These are phyloP conservation scores for Eupithecia pulchellata DNA, from an alignment of 2,888 invertebrate genomes.

Conservation along the genomic window DNA sequence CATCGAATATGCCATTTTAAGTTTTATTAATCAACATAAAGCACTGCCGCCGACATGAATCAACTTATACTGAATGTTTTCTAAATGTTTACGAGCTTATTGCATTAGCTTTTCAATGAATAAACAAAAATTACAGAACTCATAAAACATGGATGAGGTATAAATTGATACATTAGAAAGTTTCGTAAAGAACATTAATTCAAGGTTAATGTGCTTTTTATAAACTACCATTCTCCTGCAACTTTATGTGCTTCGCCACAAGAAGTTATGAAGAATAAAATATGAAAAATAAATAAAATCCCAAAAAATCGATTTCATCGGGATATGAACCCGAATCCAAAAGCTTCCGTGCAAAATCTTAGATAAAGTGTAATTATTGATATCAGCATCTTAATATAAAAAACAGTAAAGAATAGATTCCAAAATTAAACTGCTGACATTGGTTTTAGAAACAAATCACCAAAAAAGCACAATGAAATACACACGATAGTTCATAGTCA, in stretches of 20 bases:
- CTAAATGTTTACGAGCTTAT: background rate
- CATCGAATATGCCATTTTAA: background rate
- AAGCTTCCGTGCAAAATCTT: too few species aligned
- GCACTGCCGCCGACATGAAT: background rate
- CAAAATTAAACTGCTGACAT: background rate
- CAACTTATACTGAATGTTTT: background rate
- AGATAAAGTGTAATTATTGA: too few species aligned
- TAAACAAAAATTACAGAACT: constrained; percentile 5
- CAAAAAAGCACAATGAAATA: background rate
- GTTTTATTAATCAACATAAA: background rate
- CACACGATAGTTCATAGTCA: background rate
- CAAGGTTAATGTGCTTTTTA: background rate
- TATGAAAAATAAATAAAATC: too few species aligned
- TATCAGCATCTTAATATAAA: too few species aligned
- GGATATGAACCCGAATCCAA: too few species aligned
- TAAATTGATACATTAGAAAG: constrained; percentile 29
- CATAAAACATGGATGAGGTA: constrained; percentile 15
- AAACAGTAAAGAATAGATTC: background rate
- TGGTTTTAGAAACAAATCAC: background rate
- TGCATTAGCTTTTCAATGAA: background rate
- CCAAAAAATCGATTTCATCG: too few species aligned
- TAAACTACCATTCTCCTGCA: background rate
- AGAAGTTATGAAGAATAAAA: background rate
- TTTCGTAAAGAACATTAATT: background rate
- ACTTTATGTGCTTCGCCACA: background rate